Conservation (phyloP, 2,888 invertebrate species). For the Volucella zonaria region DNA sequence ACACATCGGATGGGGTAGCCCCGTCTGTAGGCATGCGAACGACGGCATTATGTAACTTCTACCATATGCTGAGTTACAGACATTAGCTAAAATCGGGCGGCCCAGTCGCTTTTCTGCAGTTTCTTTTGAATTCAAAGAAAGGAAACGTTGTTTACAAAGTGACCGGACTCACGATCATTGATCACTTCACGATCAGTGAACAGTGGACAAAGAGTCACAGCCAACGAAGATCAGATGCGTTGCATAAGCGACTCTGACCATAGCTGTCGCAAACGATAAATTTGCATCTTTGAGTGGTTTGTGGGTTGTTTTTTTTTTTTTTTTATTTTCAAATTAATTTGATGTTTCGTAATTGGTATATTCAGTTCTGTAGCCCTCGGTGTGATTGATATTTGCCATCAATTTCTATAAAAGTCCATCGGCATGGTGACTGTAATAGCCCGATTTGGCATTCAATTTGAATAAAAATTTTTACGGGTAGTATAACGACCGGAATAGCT, state of each 20-base stretch:
- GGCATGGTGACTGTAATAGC: no score
- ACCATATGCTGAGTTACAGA: neutral
- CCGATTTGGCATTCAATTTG: no score
- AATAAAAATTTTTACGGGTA: no score
- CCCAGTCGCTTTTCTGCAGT: neutral
- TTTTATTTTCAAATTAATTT: slow-evolving; percentile 8
- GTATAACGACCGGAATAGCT: no score
- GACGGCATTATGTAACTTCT: slow-evolving; percentile 3
- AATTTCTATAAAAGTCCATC: no score
- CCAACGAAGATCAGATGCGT: neutral
- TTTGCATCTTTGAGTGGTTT: slow-evolving; percentile 34
- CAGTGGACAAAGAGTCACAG: neutral
- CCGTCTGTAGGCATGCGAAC: neutral
- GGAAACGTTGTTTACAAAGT: no score
- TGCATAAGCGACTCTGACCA: slow-evolving; percentile 43
- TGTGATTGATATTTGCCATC: slow-evolving; percentile 11
- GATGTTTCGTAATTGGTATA: slow-evolving; percentile 6
- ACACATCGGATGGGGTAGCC: no score
- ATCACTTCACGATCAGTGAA: neutral
- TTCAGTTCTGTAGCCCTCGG: slow-evolving; percentile 3
- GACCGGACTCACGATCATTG: neutral
- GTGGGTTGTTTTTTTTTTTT: slow-evolving; percentile 12
- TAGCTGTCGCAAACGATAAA: slow-evolving; percentile 26
- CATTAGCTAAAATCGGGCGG: neutral
- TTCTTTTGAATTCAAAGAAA: neutral